A percentile compares a stretch with the other conserved stretches of the same genome.
Conservation (phyloP, 2,113 vertebrate genomes). For the Mus spicilegus region DNA sequence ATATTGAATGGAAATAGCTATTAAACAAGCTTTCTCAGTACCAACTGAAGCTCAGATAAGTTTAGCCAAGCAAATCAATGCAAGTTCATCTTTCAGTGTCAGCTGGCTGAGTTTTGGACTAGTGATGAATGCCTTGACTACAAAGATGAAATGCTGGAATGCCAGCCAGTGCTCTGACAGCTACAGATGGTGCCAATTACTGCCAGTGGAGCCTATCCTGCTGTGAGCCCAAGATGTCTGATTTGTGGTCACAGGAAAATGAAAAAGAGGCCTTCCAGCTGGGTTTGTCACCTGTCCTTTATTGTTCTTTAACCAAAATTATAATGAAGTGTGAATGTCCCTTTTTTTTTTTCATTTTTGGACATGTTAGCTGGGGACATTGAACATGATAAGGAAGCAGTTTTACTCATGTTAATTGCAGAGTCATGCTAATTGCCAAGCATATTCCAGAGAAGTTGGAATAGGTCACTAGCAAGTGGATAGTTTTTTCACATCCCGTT, state of each 20-base stretch:
- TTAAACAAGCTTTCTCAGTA: constrained; percentile 85
- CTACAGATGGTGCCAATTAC: constrained; percentile 95
- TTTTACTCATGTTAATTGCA: constrained; percentile 78
- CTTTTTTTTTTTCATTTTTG: not conserved
- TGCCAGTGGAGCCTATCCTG: constrained; percentile 90
- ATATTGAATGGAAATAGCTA: constrained; percentile 84
- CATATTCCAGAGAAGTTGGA: constrained; percentile 73
- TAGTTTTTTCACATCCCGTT: constrained; percentile 21
- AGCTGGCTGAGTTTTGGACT: constrained; percentile 90
- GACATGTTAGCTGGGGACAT: not conserved
- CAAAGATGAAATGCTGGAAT: constrained; percentile 90
- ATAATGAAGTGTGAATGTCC: constrained; percentile 83
- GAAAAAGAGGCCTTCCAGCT: constrained; percentile 88
- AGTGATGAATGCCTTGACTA: constrained; percentile 91
- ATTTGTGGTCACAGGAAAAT: constrained; percentile 90
- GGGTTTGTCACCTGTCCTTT: constrained; percentile 88
- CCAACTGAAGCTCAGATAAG: constrained; percentile 86
- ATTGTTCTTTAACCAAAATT: constrained; percentile 82
- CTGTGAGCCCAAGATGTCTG: constrained; percentile 90
- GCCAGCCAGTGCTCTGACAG: constrained; percentile 90
- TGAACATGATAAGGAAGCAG: not conserved
- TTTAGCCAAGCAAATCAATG: constrained; percentile 93
- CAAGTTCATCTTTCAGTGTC: constrained; percentile 93
- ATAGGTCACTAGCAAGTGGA: constrained; percentile 48
- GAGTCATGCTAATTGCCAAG: constrained; percentile 73